Evolutionary conservation across 2,888 invertebrate species (phyloP).

Genomic region (Cephus sareptanus): DNA sequence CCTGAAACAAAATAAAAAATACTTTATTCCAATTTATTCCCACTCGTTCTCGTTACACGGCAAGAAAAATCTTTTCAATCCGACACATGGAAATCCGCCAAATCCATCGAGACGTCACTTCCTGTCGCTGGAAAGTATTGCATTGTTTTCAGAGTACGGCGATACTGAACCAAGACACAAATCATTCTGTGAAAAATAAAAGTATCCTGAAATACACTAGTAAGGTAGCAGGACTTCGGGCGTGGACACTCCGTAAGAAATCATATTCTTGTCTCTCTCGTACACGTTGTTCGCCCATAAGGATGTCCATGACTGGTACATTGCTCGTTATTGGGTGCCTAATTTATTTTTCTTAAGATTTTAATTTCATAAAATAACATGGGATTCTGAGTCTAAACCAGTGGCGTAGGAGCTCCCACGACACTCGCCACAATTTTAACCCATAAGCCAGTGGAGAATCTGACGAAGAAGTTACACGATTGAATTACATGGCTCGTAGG

Average conservation of each 20-base stretch:
- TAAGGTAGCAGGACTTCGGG: too few species aligned
- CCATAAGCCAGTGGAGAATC: not conserved
- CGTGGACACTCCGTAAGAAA: not conserved
- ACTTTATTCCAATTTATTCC: constrained; percentile 18
- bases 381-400: not conserved
- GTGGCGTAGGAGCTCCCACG: not conserved
- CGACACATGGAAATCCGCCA: constrained; percentile 38
- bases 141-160: not conserved
- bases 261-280: not conserved
- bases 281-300: not conserved
- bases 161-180: not conserved
- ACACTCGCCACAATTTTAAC: not conserved
- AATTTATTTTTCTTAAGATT: not conserved
- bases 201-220: not conserved
- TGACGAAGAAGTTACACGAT: not conserved
- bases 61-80: constrained; percentile 39
- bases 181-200: not conserved
- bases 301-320: too few species aligned
- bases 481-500: not conserved
- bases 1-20: constrained; percentile 58
- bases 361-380: not conserved
- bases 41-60: constrained; percentile 16
- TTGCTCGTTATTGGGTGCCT: too few species aligned
- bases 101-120: not conserved
- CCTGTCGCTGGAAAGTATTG: not conserved